Evolutionary conservation across 2,888 invertebrate species (phyloP).

Genomic region (Entomobrya multifasciata): DNA sequence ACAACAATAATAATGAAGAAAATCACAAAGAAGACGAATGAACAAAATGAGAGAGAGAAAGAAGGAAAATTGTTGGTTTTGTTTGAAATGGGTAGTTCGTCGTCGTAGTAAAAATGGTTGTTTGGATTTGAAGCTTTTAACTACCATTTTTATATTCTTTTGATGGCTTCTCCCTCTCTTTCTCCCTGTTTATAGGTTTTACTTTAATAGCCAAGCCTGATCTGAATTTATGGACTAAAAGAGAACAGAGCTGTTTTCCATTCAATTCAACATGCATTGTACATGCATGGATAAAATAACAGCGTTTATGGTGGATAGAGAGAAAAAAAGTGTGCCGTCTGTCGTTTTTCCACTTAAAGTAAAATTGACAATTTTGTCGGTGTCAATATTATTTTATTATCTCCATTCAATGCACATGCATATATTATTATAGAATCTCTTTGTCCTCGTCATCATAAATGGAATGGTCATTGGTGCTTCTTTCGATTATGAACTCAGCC

Average conservation of each 20-base stretch:
- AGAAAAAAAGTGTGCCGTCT: not conserved
- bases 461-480: too few species aligned
- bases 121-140: slow-evolving; percentile 73
- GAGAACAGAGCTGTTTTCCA: slow-evolving; percentile 3
- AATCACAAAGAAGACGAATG: not conserved
- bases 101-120: slow-evolving; percentile 60
- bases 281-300: slow-evolving; percentile 34
- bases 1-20: slow-evolving; percentile 60
- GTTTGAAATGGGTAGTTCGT: slow-evolving; percentile 58
- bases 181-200: slow-evolving; percentile 68
- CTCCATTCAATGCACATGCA: too few species aligned
- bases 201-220: slow-evolving; percentile 70
- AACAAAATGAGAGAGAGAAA: slow-evolving; percentile 26
- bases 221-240: slow-evolving; percentile 69
- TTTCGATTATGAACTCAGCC: too few species aligned
- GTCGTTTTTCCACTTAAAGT: too few species aligned
- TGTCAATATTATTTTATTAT: too few species aligned
- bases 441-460: too few species aligned
- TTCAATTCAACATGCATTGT: not conserved
- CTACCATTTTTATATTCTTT: slow-evolving; percentile 71
- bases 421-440: too few species aligned
- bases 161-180: slow-evolving; percentile 60
- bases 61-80: slow-evolving; percentile 69
- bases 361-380: too few species aligned
- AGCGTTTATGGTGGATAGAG: not conserved